These are phyloP conservation scores for Hydrolagus colliei DNA, from an alignment of 2,797 vertebrate species.

Conservation along the genomic window DNA sequence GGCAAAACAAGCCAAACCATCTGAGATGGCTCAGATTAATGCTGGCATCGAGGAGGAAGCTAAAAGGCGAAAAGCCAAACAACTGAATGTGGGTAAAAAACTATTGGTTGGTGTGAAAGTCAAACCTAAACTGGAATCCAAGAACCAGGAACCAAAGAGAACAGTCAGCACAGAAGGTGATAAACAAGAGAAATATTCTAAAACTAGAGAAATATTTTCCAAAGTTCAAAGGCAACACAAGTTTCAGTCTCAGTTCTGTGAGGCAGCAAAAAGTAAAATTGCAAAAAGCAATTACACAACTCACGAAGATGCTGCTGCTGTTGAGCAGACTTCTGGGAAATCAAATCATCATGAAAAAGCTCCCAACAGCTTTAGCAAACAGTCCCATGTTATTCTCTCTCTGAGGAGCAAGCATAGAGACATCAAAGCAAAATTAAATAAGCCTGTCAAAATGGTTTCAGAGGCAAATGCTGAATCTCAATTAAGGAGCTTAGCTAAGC, in stretches of 20 bases:
- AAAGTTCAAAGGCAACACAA: not conserved
- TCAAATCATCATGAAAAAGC: conserved; percentile 38
- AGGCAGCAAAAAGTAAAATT: not conserved
- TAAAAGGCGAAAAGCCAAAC: conserved; percentile 40
- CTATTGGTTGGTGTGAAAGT: conserved; percentile 40
- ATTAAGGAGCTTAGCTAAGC: conserved; percentile 37
- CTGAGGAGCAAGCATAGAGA: conserved; percentile 58
- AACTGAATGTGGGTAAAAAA: conserved; percentile 38
- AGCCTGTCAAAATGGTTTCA: not conserved
- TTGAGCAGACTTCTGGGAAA: conserved; percentile 38
- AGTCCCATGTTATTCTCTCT: conserved; percentile 50
- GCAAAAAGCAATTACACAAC: too few relatives aligned
- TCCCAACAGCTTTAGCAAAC: conserved; percentile 42
- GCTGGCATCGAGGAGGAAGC: not conserved
- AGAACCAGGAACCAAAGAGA: conserved; percentile 39
- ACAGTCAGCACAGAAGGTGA: conserved; percentile 40
- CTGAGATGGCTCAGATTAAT: conserved; percentile 39
- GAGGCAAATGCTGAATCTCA: not conserved
- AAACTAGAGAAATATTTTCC: not conserved
- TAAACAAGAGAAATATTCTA: not conserved
- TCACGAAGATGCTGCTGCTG: not conserved
- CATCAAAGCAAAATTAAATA: conserved; percentile 42
- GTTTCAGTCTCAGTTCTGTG: not conserved
- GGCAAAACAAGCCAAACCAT: conserved; percentile 30
- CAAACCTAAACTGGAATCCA: conserved; percentile 41